A percentile compares a stretch with the other conserved stretches of the same genome.
phyloP scores from a whole-genome alignment of 2,113 vertebrate genomes.

The Barnardius zonarius region DNA sequence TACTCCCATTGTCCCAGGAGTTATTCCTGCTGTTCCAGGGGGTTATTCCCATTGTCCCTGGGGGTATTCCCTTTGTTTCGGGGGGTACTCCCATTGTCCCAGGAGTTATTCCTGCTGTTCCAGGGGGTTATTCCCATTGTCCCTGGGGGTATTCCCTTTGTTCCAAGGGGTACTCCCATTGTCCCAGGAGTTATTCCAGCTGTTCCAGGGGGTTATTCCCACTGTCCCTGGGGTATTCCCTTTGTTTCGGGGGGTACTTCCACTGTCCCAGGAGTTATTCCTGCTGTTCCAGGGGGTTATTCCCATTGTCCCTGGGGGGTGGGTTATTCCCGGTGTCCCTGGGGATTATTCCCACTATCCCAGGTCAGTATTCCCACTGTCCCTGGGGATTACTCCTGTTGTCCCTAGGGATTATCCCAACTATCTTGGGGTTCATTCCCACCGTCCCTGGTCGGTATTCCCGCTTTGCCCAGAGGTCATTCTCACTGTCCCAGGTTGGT shows the following conservation, averaged over 20 bases:
- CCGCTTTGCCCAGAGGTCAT: too few relatives aligned
- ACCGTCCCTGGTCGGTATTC: fast-evolving
- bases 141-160: neutral
- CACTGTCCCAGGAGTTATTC: too few relatives aligned
- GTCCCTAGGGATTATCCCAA: neutral
- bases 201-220: too few relatives aligned
- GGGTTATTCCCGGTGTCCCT: neutral
- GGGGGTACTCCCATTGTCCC: neutral
- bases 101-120: neutral
- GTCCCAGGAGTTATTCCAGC: too few relatives aligned
- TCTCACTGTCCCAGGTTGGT: neutral
- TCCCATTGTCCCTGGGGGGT: too few relatives aligned
- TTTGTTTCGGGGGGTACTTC: neutral
- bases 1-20: too few relatives aligned
- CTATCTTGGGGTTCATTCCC: neutral
- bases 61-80: neutral
- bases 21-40: too few relatives aligned
- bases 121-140: neutral
- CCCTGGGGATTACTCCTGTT: too few relatives aligned
- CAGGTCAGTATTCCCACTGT: neutral
- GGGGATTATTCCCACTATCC: too few relatives aligned
- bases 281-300: too few relatives aligned
- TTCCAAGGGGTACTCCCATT: neutral
- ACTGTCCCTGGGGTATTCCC: neutral
- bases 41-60: too few relatives aligned